phyloP scores from a whole-genome alignment of 2,113 vertebrate genomes.

The Cettia cetti region DNA sequence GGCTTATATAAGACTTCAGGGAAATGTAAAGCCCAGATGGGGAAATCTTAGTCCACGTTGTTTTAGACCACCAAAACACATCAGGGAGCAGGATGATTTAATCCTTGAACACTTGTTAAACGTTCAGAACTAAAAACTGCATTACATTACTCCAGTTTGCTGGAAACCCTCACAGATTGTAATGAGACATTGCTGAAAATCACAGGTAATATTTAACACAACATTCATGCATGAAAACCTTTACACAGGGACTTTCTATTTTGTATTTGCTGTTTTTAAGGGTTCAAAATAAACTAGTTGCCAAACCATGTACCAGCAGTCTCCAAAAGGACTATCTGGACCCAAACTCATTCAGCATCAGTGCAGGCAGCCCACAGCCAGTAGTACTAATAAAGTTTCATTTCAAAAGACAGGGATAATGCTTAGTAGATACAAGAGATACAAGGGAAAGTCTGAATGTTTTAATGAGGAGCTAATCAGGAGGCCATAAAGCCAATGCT shows the following conservation, averaged over 20 bases:
- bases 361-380: neutral
- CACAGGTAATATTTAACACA: neutral
- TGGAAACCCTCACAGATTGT: neutral
- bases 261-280: neutral
- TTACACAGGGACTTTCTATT: neutral
- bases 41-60: conserved; percentile 35
- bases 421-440: neutral
- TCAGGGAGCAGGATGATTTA: conserved; percentile 41
- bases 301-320: neutral
- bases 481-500: neutral
- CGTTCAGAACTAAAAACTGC: neutral
- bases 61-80: conserved; percentile 49
- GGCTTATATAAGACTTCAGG: conserved; percentile 58
- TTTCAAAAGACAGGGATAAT: neutral
- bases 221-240: neutral
- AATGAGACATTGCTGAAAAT: neutral
- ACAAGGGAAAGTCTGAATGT: neutral
- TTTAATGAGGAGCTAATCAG: neutral
- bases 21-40: conserved; percentile 51
- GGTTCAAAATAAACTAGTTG: neutral
- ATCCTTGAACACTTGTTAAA: conserved; percentile 21
- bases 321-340: neutral
- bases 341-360: neutral
- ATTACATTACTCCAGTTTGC: neutral
- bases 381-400: neutral